These are phyloP conservation scores for Vanessa atalanta DNA, from an alignment of 1,140 invertebrate genomes.

Conservation along the genomic window DNA sequence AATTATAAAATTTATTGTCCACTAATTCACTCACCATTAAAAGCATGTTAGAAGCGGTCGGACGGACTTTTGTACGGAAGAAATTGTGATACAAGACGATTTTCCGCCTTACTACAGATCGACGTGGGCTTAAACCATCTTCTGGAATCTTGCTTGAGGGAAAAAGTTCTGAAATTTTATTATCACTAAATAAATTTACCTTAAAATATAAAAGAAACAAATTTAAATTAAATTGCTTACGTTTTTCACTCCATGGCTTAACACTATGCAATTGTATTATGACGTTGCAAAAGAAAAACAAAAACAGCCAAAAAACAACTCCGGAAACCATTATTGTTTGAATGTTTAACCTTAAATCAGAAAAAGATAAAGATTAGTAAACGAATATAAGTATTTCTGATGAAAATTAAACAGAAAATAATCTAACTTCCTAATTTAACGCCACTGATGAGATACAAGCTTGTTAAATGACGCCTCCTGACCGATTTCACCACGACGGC, in stretches of 20 bases:
- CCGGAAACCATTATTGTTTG: slow-evolving; percentile 24
- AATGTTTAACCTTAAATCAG: slow-evolving; percentile 11
- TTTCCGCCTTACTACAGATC: slow-evolving; percentile 84
- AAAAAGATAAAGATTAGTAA: background rate
- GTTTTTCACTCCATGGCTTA: slow-evolving; percentile 48
- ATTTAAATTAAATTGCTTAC: slow-evolving; percentile 44
- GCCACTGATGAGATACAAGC: too few relatives aligned
- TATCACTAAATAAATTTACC: background rate
- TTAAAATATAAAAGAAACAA: background rate
- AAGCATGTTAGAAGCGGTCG: slow-evolving; percentile 90
- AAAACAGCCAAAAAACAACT: slow-evolving; percentile 40
- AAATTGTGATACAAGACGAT: slow-evolving; percentile 90
- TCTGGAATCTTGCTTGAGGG: slow-evolving; percentile 82
- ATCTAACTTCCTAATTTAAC: too few relatives aligned
- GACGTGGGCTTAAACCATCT: slow-evolving; percentile 81
- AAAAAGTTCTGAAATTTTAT: slow-evolving; percentile 68
- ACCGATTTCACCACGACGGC: too few relatives aligned
- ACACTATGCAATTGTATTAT: slow-evolving; percentile 43
- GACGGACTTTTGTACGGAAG: slow-evolving; percentile 87
- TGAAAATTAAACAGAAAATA: too few relatives aligned
- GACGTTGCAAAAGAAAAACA: slow-evolving; percentile 47
- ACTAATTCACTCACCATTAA: slow-evolving; percentile 84
- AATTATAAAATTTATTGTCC: too few relatives aligned
- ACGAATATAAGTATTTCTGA: too few relatives aligned
- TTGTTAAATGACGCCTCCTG: too few relatives aligned